Conservation (phyloP, 1,140 invertebrate species). For the Drosophila tristis region DNA sequence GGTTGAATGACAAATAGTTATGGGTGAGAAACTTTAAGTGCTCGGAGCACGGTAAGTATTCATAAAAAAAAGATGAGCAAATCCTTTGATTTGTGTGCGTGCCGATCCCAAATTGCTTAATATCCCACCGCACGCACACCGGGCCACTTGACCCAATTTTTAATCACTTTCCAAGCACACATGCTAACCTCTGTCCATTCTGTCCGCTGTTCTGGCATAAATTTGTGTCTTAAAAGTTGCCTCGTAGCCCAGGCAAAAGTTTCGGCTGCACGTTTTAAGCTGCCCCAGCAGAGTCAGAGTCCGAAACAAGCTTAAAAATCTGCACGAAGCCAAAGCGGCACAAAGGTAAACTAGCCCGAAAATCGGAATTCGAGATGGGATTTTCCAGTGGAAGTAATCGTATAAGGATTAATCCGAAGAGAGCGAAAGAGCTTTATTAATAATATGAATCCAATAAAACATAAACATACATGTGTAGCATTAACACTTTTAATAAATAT, state of each 20-base stretch:
- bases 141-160: constrained; percentile 79
- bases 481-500: neutral
- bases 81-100: constrained; percentile 78
- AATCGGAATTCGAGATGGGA: constrained; percentile 29
- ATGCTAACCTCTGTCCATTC: constrained; percentile 37
- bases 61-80: constrained; percentile 61
- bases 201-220: constrained; percentile 54
- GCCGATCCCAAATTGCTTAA: constrained; percentile 75
- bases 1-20: constrained; percentile 48
- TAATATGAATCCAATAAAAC: neutral
- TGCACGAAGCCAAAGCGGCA: constrained; percentile 24
- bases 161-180: constrained; percentile 78
- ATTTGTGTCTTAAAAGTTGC: constrained; percentile 77
- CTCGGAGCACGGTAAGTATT: constrained; percentile 1
- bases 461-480: neutral
- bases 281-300: constrained; percentile 30
- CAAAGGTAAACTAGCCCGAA: constrained; percentile 15
- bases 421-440: neutral
- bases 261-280: constrained; percentile 77
- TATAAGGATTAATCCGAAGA: neutral
- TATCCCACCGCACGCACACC: constrained; percentile 65
- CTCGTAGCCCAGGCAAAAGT: constrained; percentile 57
- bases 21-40: constrained; percentile 32
- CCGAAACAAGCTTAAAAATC: constrained; percentile 67
- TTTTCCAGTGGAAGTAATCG: neutral